Base-by-base conservation (phyloP, 2,797 vertebrate species). In the Rallus crepitans region DNA sequence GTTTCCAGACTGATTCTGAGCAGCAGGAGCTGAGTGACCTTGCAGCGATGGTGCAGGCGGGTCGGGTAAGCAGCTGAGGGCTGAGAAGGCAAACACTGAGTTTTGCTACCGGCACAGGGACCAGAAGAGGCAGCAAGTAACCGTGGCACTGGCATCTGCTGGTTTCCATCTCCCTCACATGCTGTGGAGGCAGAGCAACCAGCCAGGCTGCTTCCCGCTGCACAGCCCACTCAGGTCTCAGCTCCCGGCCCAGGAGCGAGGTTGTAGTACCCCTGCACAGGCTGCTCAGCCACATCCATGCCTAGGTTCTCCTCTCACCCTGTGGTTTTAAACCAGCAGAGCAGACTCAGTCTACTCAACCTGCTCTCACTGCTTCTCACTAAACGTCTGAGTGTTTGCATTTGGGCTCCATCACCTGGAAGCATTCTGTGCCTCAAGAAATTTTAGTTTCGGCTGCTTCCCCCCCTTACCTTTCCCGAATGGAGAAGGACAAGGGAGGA, bases 351-450 rank as follows among this genome's bases (percentile, higher is more conserved):
- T 31, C 53, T 56, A 6, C 28, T 50, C 66, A 65, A 31, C 52
- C 50, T 39, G 31, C 45, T n/a, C 6, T 30, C 6, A 7, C 9
- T 21, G 50, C 30, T 28, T 15, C 57, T 37, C 19, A 61, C 2
- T 14, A 25, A 7, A 11, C 6, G n/a, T 27, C 20, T 12, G 12
- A 37, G 31, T 18, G 42, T 39, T 45, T 42, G 39, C 48, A 15
- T 13, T 42, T 23, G 23, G 27, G 37, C 19, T 0, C 0, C 7
- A 33, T 3, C 0, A 0, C 48, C 28, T 3, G 2, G 45, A 79
- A 56, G 12, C 61, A 79, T 31, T 55, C 30, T 47, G 16, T 65
- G 17, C 53, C 39, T 40, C 7, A 37, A 57, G 20, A 39, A 25
- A 8, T 37, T 28, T 27, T 12, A 37, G 57, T 18, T 66, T 12